Base-by-base conservation (phyloP, 2,888 invertebrate species). In the Erynnis tages region DNA sequence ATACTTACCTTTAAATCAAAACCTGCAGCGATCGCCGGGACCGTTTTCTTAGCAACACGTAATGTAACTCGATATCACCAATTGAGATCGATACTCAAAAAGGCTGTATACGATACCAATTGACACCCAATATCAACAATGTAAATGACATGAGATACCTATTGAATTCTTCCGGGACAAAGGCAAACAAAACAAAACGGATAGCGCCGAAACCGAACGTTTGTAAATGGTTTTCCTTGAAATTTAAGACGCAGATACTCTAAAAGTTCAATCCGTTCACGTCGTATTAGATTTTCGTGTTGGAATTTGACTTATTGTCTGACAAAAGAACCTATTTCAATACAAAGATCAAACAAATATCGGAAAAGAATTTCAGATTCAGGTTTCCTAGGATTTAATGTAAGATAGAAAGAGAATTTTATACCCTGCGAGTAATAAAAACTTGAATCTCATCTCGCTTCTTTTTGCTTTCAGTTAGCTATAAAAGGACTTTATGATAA, bases 141-240 rank as follows among this genome's bases (percentile, higher is more conserved):
- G 43, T 29, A 35, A 43, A 50, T 43, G 44, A 44, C 44, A 52
- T 44, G n/a, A 44, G 44, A 52, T 27, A 44, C 44, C 35, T 52
- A 44, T 52, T 52, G 50, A 43, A 52, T 44, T 52, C 50, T 52
- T 52, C 50, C 50, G 50, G 50, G 43, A 21, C 50, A 52, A 50
- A 50, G 50, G 5, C 52, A 45, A 52, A 52, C 52, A 52, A 52
- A 52, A 45, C 52, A 52, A 52, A 52, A 35, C 52, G 23, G 38
- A 41, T 43, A 23, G 27, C 23, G 30, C 38, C 44, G 11, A 52
- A 52, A 52, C 19, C 6, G 23, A 29, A 17, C 46, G 25, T 41
- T 32, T 7, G 29, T 38, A 52, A 44, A 52, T 45, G 29, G 52
- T 52, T 52, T 52, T 45, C 43, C 52, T 52, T 25, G 52, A 52